Conservation (phyloP, 2,113 vertebrate genomes). For the Haliaeetus leucogaster region DNA sequence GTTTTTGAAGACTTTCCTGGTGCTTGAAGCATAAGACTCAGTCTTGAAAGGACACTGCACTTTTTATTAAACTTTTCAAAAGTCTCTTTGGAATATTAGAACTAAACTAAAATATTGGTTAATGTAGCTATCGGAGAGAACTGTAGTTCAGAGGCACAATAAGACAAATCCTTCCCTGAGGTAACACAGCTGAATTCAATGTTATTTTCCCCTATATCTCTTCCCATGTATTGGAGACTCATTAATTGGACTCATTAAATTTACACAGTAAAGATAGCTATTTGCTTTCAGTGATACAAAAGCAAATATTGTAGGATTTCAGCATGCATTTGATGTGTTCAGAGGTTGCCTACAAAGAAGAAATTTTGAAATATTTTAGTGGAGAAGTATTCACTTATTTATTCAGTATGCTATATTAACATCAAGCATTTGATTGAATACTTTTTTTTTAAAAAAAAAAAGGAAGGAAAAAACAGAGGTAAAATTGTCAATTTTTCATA, state of each 20-base stretch:
- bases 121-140: not conserved
- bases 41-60: not conserved
- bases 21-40: not conserved
- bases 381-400: not conserved
- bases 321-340: not conserved
- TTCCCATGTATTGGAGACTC: not conserved
- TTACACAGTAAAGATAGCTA: not conserved
- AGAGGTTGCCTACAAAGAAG: not conserved
- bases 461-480: not conserved
- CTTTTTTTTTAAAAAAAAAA: fast-evolving
- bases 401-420: not conserved
- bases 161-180: not conserved
- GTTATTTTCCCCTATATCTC: not conserved
- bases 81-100: not conserved
- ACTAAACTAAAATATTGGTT: not conserved
- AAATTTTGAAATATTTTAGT: not conserved
- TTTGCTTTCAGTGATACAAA: not conserved
- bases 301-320: not conserved
- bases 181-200: not conserved
- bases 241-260: not conserved
- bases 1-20: not conserved
- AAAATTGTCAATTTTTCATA: not conserved
- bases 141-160: not conserved
- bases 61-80: not conserved
- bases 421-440: not conserved